Base-by-base conservation (phyloP, 2,888 invertebrate species). In the Macrosoma leucophasiata region DNA sequence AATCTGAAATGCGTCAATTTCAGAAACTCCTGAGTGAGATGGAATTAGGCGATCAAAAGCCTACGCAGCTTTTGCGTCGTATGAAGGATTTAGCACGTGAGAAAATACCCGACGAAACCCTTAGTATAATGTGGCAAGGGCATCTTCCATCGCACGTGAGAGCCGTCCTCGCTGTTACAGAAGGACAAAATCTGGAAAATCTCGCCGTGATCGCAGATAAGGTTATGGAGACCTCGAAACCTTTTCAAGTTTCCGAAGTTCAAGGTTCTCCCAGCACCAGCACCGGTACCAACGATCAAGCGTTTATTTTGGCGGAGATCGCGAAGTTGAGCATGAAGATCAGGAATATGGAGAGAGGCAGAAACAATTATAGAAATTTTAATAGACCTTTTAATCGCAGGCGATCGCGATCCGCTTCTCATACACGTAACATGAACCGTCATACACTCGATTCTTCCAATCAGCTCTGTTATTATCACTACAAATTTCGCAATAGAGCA, bases 381-480 rank as follows among this genome's bases (percentile, higher is more conserved):
- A n/a, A n/a, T n/a, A 23, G 31, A 6, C 7, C 8, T 3, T n/a
- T 17, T 2, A 7, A 8, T 10, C n/a, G 9, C 3, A 10, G 28
- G 9, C 10, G 10, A 4, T 6, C 15, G 1, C 26, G 15, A 6
- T 15, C 26, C 14, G 10, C 15, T 5, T 14, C 26, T n/a, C n/a
- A n/a, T 6, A 2, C 14, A 10, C 13, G 26, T 9, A 14, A 26
- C 10, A 15, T 6, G 2, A 13, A n/a, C n/a, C n/a, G n/a, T n/a
- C n/a, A n/a, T n/a, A n/a, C n/a, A n/a, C n/a, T n/a, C n/a, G n/a
- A n/a, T n/a, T n/a, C n/a, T n/a, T n/a, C 11, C 10, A 15, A 27
- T 11, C 39, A 46, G 37, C 12, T 43, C 4, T 50, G 48, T 17
- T 34, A 13, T 3, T 44, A 34, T n/a, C 50, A 50, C 17, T 41